Evolutionary conservation across 2,113 vertebrate genomes (phyloP).

Genomic region (Cyphomyrus discorhynchus): DNA sequence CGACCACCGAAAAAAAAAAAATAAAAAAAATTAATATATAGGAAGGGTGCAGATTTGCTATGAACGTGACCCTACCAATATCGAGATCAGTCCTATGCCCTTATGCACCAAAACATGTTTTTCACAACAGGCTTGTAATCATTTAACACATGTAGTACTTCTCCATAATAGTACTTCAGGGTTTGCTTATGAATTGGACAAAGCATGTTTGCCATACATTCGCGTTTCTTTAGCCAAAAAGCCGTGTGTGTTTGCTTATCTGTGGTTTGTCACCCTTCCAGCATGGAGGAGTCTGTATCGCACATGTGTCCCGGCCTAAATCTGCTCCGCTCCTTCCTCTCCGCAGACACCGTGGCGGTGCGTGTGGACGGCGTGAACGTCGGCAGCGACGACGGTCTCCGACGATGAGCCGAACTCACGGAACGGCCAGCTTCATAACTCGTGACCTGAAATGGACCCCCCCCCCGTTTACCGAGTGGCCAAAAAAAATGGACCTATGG

Average conservation of each 20-base stretch:
- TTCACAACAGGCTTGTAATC: not conserved
- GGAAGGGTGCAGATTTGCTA: not conserved
- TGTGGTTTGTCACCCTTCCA: not conserved
- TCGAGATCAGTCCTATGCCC: not conserved
- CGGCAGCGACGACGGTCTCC: slow-evolving; percentile 60
- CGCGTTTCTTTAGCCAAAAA: not conserved
- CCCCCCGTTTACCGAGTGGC: not conserved
- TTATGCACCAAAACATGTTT: not conserved
- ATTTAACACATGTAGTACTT: not conserved
- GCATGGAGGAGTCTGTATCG: not conserved
- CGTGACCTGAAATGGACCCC: slow-evolving; percentile 30
- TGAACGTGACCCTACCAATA: not conserved
- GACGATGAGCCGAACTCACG: slow-evolving; percentile 66
- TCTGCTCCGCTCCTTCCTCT: slow-evolving; percentile 20
- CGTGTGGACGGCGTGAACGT: slow-evolving; percentile 55
- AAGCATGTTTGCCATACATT: not conserved
- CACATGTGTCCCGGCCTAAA: not conserved
- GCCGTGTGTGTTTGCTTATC: not conserved
- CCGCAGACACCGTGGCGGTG: slow-evolving; percentile 66
- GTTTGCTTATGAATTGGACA: not conserved
- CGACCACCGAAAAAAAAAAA: not conserved
- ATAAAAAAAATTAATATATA: not conserved
- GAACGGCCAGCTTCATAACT: slow-evolving; percentile 36
- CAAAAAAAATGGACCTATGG: slow-evolving; percentile 49
- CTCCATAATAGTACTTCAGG: not conserved